These are phyloP conservation scores for Lepisosteus osseus DNA, from an alignment of 2,113 vertebrate genomes.

Conservation along the genomic window DNA sequence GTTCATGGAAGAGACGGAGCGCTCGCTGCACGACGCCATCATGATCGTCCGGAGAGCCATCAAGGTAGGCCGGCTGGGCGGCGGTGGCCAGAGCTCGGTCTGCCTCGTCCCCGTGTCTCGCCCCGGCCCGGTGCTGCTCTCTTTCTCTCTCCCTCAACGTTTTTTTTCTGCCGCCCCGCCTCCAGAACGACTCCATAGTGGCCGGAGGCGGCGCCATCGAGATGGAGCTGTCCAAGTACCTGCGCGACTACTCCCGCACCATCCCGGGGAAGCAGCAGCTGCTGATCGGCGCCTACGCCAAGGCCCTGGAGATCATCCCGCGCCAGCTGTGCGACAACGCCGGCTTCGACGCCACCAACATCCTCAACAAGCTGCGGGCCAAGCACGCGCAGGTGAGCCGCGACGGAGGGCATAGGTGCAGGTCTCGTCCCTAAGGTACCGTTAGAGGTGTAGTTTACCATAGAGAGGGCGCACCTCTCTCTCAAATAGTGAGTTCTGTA, in stretches of 20 bases:
- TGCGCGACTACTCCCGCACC: conserved; percentile 91
- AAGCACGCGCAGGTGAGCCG: background rate
- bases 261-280: conserved; percentile 97
- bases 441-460: too few species aligned
- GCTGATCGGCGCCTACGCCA: conserved; percentile 79
- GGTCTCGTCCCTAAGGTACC: too few species aligned
- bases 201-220: conserved; percentile 93
- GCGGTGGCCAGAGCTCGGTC: too few species aligned
- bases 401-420: background rate
- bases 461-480: too few species aligned
- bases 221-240: conserved; percentile 94
- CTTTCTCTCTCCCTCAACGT: too few species aligned
- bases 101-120: too few species aligned
- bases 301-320: conserved; percentile 43
- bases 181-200: conserved; percentile 89
- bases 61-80: too few species aligned
- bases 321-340: conserved; percentile 94
- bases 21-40: conserved; percentile 84
- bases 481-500: too few species aligned
- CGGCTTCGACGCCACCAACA: conserved; percentile 73
- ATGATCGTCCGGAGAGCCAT: too few species aligned
- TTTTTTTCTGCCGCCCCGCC: too few species aligned
- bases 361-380: too few species aligned
- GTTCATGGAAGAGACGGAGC: conserved; percentile 96
- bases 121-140: too few species aligned